Base-by-base conservation (phyloP, 2,113 vertebrate genomes). In the Gorsachius goisagi region DNA sequence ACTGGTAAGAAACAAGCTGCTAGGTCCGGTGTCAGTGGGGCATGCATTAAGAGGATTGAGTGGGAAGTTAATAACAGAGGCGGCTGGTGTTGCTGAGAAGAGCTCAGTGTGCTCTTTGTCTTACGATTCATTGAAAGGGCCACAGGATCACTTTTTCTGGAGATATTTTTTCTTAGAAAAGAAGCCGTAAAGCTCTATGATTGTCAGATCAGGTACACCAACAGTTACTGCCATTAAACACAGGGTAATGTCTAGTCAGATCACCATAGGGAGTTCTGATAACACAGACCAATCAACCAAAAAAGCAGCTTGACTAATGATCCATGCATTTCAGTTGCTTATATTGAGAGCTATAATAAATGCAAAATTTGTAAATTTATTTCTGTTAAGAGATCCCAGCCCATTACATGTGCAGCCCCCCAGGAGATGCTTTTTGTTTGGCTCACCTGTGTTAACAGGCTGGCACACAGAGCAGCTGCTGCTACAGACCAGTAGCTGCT, bases 251-350 rank as follows among this genome's bases (percentile, higher is more conserved):
- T 27, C n/a, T 49, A 23, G 85, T 90, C 82, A 76, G 67, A 56
- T 73, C 53, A 63, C 55, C 74, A n/a, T 14, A 58, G 47, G 75
- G 69, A 78, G 21, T 53, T 95, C 66, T 84, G 58, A 32, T 91
- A 93, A 58, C 39, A 45, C 18, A 66, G 60, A 67, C 22, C 44
- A 93, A 85, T 62, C 64, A 94, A 26, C 20, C 6, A 45, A 85
- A 95, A 55, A 92, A 86, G 30, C 66, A 44, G 71, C 77, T 85
- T 96, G 85, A 81, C 56, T 92, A 96, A 78, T 91, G 71, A 52
- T 60, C 72, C 32, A 0, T 93, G 76, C 66, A 58, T 87, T 96
- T 79, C 53, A 71, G 45, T 83, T 95, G 59, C 77, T 73, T 89
- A n/a, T 56, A 56, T 7, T 30, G 47, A 77, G 50, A 71, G 37